Evolutionary conservation across 2,888 invertebrate genomes (phyloP).

Genomic region (Agriopis aurantiaria): DNA sequence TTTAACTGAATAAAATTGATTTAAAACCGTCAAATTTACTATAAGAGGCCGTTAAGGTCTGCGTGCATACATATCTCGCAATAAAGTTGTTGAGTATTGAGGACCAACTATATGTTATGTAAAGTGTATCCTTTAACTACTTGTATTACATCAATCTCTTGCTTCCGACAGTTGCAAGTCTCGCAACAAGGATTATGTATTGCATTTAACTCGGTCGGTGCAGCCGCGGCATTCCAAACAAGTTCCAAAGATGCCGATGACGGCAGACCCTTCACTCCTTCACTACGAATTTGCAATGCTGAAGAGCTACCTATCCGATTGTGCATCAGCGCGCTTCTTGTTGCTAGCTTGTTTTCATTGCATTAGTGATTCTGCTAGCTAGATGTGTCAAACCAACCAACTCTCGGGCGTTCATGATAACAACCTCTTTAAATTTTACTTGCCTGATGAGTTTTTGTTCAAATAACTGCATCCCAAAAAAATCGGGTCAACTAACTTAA

Average conservation of each 20-base stretch:
- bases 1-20: too few relatives aligned
- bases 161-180: conserved; percentile 27
- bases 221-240: conserved; percentile 49
- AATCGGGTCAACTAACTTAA: background rate
- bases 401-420: too few relatives aligned
- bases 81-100: too few relatives aligned
- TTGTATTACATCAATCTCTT: background rate
- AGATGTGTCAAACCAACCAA: background rate
- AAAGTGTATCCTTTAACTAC: background rate
- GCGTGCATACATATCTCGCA: too few relatives aligned
- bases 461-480: background rate
- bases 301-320: background rate
- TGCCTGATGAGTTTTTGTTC: background rate
- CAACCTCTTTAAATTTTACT: background rate
- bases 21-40: too few relatives aligned
- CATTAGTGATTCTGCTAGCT: background rate
- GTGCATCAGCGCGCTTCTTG: background rate
- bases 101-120: too few relatives aligned
- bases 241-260: conserved; percentile 47
- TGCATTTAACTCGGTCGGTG: background rate
- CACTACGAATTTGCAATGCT: conserved; percentile 33
- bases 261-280: conserved; percentile 19
- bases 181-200: conserved; percentile 18
- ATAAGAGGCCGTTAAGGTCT: too few relatives aligned
- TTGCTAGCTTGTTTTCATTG: background rate